Evolutionary conservation across 2,113 vertebrate genomes (phyloP), one percentile per base, ranked within the genome.

Genomic region (Seriola aureovittata): DNA sequence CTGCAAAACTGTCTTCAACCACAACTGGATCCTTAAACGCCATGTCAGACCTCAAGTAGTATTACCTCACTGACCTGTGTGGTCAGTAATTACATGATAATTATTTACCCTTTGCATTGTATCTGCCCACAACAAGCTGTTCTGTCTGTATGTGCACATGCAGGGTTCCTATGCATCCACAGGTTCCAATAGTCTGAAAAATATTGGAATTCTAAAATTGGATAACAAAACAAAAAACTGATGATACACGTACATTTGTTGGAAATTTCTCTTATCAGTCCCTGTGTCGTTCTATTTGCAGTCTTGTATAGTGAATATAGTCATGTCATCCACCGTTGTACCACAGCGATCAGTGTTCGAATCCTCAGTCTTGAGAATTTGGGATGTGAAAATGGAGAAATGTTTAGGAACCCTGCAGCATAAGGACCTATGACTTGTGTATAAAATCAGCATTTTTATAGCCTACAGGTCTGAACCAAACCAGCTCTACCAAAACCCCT

Each of bases 401-500:
- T 81, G 82, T 72, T 3, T 71, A 69, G 83, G 81, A 84, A 71
- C 87, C 69, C 80, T 74, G 88, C 76, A 19, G 13, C 62, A 65
- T 10, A 40, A 85, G 88, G 80, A 88, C 84, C 88, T 88, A 36
- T 86, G 69, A 75, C 11, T 11, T 81, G 80, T 82, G 52, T 75
- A 9, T 79, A 65, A 25, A 65, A 71, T 67, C 19, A 17, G 60
- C 65, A 36, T 86, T 80, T 87, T 83, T 76, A 64, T 6, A 78
- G 82, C 71, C 74, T 78, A 70, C 81, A 81, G 87, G 88, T 90
- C 86, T 85, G 86, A 57, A 84, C 66, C 81, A 66, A 90, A 89
- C 87, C 88, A 93, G 91, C 93, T 90, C 77, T 78, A 92, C 87
- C 92, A 88, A 91, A 93, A 91, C 86, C 80, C 58, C 67, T 78